phyloP scores from a whole-genome alignment of 1,140 invertebrate species.

The Ditylenchus dipsaci region DNA sequence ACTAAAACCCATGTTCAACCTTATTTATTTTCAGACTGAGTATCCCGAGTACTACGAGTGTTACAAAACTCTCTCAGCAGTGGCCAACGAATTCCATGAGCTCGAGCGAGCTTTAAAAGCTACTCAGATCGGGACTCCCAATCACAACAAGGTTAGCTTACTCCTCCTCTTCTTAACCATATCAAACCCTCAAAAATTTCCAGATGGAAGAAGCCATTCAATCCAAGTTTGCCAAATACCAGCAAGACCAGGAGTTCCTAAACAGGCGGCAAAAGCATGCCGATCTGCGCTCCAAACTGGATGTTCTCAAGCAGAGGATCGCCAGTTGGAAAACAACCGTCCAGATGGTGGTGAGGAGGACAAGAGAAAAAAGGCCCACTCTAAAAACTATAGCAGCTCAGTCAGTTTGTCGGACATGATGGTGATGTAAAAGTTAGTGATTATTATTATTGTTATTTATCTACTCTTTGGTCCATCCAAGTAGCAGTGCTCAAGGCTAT shows the following conservation, averaged over 20 bases:
- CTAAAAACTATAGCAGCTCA: not conserved
- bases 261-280: constrained; percentile 11
- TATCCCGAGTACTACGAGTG: constrained; percentile 19
- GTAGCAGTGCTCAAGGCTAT: too few relatives aligned
- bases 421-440: constrained; percentile 5
- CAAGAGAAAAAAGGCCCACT: not conserved
- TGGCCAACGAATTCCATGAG: constrained; percentile 17
- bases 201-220: constrained; percentile 16
- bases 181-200: not conserved
- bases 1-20: too few relatives aligned
- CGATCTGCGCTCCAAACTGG: constrained; percentile 13
- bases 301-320: constrained; percentile 11
- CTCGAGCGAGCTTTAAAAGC: not conserved
- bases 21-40: constrained; percentile 13
- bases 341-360: not conserved
- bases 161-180: not conserved
- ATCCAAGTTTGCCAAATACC: constrained; percentile 16
- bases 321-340: constrained; percentile 8
- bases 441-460: too few relatives aligned
- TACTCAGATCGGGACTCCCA: not conserved
- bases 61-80: constrained; percentile 4
- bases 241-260: constrained; percentile 11
- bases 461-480: too few relatives aligned
- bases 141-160: constrained; percentile 8
- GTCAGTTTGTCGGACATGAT: constrained; percentile 1